Conservation (phyloP, 2,113 vertebrate genomes). For the Raja brachyura region DNA sequence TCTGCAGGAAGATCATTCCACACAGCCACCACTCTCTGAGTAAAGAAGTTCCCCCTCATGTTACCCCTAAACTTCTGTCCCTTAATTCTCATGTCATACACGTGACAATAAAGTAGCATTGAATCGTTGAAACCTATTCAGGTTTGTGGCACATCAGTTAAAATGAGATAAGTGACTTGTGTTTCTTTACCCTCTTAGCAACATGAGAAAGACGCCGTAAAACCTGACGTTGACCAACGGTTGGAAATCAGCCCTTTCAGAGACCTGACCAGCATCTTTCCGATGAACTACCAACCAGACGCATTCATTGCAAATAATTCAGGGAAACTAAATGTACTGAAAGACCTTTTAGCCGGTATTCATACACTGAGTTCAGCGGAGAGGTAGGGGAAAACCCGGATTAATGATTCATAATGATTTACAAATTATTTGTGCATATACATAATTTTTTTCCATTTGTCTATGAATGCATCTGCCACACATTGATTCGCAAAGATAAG, state of each 20-base stretch:
- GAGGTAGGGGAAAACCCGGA: conserved; percentile 60
- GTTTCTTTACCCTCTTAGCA: conserved; percentile 55
- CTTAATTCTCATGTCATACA: too few relatives aligned
- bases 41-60: too few relatives aligned
- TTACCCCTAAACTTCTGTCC: too few relatives aligned
- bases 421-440: conserved; percentile 2
- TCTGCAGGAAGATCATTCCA: too few relatives aligned
- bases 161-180: not conserved
- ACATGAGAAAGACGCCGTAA: conserved; percentile 46
- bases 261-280: conserved; percentile 65
- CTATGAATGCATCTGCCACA: too few relatives aligned
- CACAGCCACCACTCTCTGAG: too few relatives aligned
- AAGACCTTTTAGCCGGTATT: conserved; percentile 69
- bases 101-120: too few relatives aligned
- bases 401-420: not conserved
- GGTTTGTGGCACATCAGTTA: not conserved
- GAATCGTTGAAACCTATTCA: not conserved
- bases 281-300: conserved; percentile 60
- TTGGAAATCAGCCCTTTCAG: conserved; percentile 65
- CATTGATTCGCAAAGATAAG: too few relatives aligned
- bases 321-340: conserved; percentile 82
- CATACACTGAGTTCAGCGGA: conserved; percentile 66
- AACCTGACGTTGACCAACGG: conserved; percentile 43
- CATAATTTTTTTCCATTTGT: too few relatives aligned
- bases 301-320: conserved; percentile 64